A percentile compares a stretch with the other conserved stretches of the same genome.
Conservation (phyloP, 2,888 invertebrate genomes). For the Xestia ashworthii region DNA sequence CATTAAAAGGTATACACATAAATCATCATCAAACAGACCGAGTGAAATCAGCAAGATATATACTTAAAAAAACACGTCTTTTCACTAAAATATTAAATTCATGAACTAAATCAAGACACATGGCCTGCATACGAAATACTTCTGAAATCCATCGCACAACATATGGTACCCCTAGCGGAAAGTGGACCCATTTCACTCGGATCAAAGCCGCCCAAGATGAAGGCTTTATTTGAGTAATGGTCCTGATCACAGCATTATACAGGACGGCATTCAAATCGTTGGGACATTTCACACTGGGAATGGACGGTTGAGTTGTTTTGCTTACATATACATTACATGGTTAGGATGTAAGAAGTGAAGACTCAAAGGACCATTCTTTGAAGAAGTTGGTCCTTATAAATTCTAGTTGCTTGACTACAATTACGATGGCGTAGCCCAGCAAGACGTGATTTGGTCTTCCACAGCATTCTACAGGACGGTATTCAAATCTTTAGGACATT, state of each 20-base stretch:
- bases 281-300: slow-evolving; percentile 42
- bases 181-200: slow-evolving; percentile 61
- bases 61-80: not conserved
- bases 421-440: not conserved
- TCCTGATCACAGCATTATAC: slow-evolving; percentile 61
- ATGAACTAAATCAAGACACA: slow-evolving; percentile 12
- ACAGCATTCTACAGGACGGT: slow-evolving; percentile 53
- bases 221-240: slow-evolving; percentile 71
- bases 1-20: not conserved
- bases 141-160: slow-evolving; percentile 40
- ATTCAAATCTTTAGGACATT: no score
- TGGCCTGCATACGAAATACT: slow-evolving; percentile 34
- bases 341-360: not conserved
- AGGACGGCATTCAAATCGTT: slow-evolving; percentile 58
- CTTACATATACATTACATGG: not conserved
- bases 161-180: slow-evolving; percentile 55
- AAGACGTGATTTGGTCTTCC: slow-evolving; percentile 46
- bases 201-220: slow-evolving; percentile 58
- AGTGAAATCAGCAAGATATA: not conserved
- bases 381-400: not conserved
- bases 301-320: slow-evolving; percentile 16
- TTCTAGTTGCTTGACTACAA: not conserved
- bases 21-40: not conserved
- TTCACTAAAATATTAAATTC: not conserved
- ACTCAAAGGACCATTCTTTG: not conserved